Evolutionary conservation across 2,888 invertebrate genomes (phyloP).

Genomic region (Brachyopa scutellaris): DNA sequence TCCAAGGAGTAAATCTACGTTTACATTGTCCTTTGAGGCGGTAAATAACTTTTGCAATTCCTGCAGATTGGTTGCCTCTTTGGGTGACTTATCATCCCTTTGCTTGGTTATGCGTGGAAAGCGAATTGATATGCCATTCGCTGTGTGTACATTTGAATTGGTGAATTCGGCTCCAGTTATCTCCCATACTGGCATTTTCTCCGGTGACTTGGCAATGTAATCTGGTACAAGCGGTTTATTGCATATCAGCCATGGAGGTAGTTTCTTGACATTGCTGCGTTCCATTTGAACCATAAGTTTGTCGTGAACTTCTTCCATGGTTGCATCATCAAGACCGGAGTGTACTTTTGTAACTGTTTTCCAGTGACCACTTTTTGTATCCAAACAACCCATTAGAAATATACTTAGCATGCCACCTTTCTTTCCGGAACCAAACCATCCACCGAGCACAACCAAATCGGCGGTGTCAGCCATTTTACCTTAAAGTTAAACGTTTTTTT

Average conservation of each 20-base stretch:
- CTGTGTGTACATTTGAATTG: conserved; percentile 92
- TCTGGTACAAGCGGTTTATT: conserved; percentile 94
- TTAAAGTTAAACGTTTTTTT: conserved; percentile 84
- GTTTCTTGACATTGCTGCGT: conserved; percentile 87
- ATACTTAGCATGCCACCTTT: conserved; percentile 96
- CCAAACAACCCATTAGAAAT: conserved; percentile 95
- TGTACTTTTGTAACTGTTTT: conserved; percentile 96
- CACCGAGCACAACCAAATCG: conserved; percentile 96
- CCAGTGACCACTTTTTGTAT: conserved; percentile 87
- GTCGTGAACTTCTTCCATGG: conserved; percentile 89
- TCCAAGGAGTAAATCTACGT: conserved; percentile 79
- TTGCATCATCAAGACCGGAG: conserved; percentile 93
- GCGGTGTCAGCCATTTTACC: conserved; percentile 98
- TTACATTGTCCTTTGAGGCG: conserved; percentile 84
- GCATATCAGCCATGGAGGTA: conserved; percentile 92
- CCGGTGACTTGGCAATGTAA: conserved; percentile 92
- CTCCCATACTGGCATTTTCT: conserved; percentile 96
- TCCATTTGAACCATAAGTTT: conserved; percentile 85
- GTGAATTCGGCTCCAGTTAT: conserved; percentile 93
- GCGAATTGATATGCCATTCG: conserved; percentile 95
- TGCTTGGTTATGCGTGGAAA: conserved; percentile 94
- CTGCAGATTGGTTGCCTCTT: conserved; percentile 90
- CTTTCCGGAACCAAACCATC: conserved; percentile 96
- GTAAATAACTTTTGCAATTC: conserved; percentile 88
- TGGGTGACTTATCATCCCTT: conserved; percentile 92